Base-by-base conservation (phyloP, 1,140 invertebrate species). In the Phenacoccus solenopsis region DNA sequence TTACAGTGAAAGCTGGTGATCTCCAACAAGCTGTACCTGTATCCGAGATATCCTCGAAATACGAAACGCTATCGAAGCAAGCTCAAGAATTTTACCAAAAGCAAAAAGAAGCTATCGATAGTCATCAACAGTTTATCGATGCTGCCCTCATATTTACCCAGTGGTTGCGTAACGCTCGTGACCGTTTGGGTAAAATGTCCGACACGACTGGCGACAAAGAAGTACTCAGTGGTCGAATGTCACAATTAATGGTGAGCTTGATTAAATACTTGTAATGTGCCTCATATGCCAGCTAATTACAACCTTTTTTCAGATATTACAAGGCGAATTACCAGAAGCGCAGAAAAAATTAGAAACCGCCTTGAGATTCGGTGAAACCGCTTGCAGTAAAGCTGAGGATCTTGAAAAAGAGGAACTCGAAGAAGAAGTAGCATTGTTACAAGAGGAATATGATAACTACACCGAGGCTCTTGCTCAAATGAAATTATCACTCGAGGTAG, bases 161-260 rank as follows among this genome's bases (percentile, higher is more conserved):
- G 74, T 98, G 95, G 95, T 85, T 97, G 49, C 83, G 92, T 75
- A 85, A 87, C 69, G 90, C 92, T 10, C 90, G 92, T 76, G 95
- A 98, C 79, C 86, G 88, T 70, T 80, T 96, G n/a, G 87, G 90
- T 69, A 95, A 96, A 78, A 95, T 93, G 77, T 93, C 91, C 0
- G 93, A 96, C 78, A 91, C 93, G 4, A 95, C 90, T 16, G 94
- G 94, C 20, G 94, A 98, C 75, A 95, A 94, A 75, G 93, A 96
- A 78, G 89, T 87, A 32, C 80, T 93, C 70, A 89, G 87, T 27
- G 88, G 86, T 72, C 94, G 94, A 79, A 86, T 91, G 38, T 87
- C 89, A 3, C 90, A 93, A 76, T 78, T 95, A 0, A 94, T 90
- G 77, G 76, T 79, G 71, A 67, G 57, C n/a, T n/a, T n/a, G n/a